Base-by-base conservation (phyloP, 2,888 invertebrate species). In the Bedellia somnulentella region DNA sequence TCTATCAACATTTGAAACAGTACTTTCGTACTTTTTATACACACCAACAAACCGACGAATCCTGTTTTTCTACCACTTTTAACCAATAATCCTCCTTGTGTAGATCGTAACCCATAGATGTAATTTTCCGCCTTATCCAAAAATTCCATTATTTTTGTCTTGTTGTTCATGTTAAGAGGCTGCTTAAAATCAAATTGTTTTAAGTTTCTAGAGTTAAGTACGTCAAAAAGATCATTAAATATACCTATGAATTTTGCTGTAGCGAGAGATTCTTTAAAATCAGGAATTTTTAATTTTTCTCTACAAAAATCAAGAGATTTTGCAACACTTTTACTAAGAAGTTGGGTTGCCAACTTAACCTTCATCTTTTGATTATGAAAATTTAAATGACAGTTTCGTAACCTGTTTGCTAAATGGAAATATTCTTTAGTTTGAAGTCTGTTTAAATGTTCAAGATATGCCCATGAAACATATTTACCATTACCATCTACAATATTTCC, bases 181-280 rank as follows among this genome's bases (percentile, higher is more conserved):
- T n/a, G 11, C 15, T 27, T 30, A 11, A 11, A 34, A 10, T 16
- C 30, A 30, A n/a, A 24, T 3, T 15, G 12, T 12, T 15, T 23
- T 10, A 33, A 24, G n/a, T 33, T 39, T 17, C 35, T 29, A 4
- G 36, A 33, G 25, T 37, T 38, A 9, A 38, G 35, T 16, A 32
- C 29, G 28, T 37, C 37, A 26, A 40, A 39, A 8, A 33, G n/a
- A n/a, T n/a, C n/a, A n/a, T n/a, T n/a, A n/a, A n/a, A n/a, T n/a
- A n/a, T n/a, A n/a, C n/a, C n/a, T n/a, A n/a, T n/a, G n/a, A n/a
- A n/a, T n/a, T n/a, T n/a, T n/a, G n/a, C n/a, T n/a, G n/a, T n/a
- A n/a, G n/a, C n/a, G n/a, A n/a, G n/a, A n/a, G n/a, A n/a, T n/a
- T n/a, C n/a, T n/a, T n/a, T n/a, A n/a, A n/a, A n/a, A n/a, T n/a